Evolutionary conservation across 2,113 vertebrate genomes (phyloP), one percentile per base, ranked within the genome.

Genomic region (Crotalus helleri): DNA sequence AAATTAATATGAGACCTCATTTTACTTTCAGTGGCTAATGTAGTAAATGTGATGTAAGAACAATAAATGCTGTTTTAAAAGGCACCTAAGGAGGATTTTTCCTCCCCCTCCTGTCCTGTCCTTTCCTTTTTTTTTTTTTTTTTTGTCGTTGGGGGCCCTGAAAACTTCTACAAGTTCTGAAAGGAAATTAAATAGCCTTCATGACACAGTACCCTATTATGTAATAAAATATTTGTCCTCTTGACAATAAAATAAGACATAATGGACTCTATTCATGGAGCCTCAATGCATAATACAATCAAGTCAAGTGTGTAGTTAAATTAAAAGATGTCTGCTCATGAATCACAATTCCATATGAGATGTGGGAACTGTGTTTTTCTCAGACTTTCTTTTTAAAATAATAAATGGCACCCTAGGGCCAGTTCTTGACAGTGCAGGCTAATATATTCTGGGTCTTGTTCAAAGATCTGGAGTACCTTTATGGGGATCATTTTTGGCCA

Each of bases 311-410:
- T 90, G 53, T 90, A 94, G 95, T 89, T 91, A 95, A 96, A n/a
- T 61, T 39, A 89, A 92, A 89, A 93, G 93, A 89, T 24, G 0
- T n/a, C 44, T 93, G 51, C 29, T 61, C 51, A 89, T 93, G 55
- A 97, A 92, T 94, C 88, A 24, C 4, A 94, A 87, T 13, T 94
- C 51, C 93, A 91, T 91, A 94, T 89, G 89, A 92, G 44, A 92
- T 90, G 85, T 93, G 91, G 53, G 39, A 51, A 91, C 21, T 87
- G 44, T 86, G 61, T 90, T 95, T 96, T 8, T 61, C 92, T 51
- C 91, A 53, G 17, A 85, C 23, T 93, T 24, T 93, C 92, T 91
- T 94, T 33, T 2, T 11, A 0, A 12, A 59, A 26, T 13, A 69
- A 85, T 91, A 91, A 96, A 94, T 90, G 44, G 24, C 94, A 51